Evolutionary conservation across 2,113 vertebrate species (phyloP), one percentile per base, ranked within the genome.

Genomic region (Lepus europaeus): DNA sequence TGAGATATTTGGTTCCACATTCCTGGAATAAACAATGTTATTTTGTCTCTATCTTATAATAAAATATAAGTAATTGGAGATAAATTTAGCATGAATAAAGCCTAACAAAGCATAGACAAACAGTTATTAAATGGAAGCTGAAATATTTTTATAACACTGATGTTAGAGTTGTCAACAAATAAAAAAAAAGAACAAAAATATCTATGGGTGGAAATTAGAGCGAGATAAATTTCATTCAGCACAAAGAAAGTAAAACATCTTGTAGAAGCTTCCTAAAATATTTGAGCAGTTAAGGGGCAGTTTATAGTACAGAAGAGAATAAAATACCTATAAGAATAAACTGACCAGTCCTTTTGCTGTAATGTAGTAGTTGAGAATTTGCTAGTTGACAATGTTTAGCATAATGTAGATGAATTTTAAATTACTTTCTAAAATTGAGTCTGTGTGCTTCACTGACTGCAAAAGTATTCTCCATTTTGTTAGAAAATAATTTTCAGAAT

Each of bases 71-170:
- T 29, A 87, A 91, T 2, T 76, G 29, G 69, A 76, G 33, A 76
- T 64, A 64, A 84, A 85, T 70, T 88, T 69, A 89, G 22, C 39
- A 64, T 9, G 76, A 22, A 87, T 6, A 73, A 84, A 69, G 73
- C 0, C 11, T 16, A 59, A 36, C n/a, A 70, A 73, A 1, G n/a
- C 72, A 20, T 5, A 72, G 9, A 64, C 0, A 5, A 78, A 59
- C 7, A 77, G 20, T 27, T 83, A 12, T 59, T 82, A 87, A 51
- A 68, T 68, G 33, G 5, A 73, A 68, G 83, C 25, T 79, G 53
- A 79, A 72, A 33, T 49, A n/a, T 27, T 85, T 70, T 89, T 80
- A 39, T 23, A 9, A 81, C 27, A 20, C 51, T 66, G 17, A 70
- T 27, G 85, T 91, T 82, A 69, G 23, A 84, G 79, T 91, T 49